Evolutionary conservation across 2,888 invertebrate genomes (phyloP).

Genomic region (Acleris emargana): DNA sequence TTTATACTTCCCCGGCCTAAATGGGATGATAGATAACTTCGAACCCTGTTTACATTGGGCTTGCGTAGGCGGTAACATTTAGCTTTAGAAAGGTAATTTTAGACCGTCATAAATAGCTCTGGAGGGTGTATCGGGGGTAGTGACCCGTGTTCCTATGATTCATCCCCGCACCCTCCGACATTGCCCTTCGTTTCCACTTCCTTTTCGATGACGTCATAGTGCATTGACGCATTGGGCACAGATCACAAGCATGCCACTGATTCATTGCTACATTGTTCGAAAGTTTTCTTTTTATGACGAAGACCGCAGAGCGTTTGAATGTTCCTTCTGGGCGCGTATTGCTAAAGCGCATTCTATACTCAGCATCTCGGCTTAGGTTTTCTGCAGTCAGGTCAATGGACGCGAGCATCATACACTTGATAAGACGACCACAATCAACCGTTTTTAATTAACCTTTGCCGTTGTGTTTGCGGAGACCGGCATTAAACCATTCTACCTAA

Average conservation of each 20-base stretch:
- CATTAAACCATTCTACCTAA: not conserved
- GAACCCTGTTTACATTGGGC: constrained; percentile 39
- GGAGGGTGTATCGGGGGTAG: constrained; percentile 64
- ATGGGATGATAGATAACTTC: constrained; percentile 18
- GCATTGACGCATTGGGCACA: constrained; percentile 61
- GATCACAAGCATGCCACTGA: constrained; percentile 67
- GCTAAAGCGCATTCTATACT: constrained; percentile 42
- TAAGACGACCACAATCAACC: constrained; percentile 9
- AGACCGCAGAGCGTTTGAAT: constrained; percentile 42
- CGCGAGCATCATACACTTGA: constrained; percentile 11
- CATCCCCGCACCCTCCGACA: constrained; percentile 75
- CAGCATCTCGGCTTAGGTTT: constrained; percentile 10
- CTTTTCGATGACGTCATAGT: constrained; percentile 74
- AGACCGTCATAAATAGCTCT: constrained; percentile 67
- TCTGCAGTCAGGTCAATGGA: constrained; percentile 18
- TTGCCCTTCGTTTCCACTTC: constrained; percentile 66
- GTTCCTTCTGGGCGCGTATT: constrained; percentile 23
- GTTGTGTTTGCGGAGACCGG: constrained; percentile 5
- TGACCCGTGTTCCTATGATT: constrained; percentile 79
- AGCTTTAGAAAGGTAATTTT: constrained; percentile 53
- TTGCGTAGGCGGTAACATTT: constrained; percentile 46
- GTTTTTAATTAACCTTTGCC: constrained; percentile 24
- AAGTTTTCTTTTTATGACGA: constrained; percentile 54
- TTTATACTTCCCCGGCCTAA: constrained; percentile 9
- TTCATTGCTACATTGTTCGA: constrained; percentile 61